Percentiles rank a stretch among this genome's conserved stretches.
phyloP scores from a whole-genome alignment of 1,140 invertebrate species.

The Alviniconcha marisindica region DNA sequence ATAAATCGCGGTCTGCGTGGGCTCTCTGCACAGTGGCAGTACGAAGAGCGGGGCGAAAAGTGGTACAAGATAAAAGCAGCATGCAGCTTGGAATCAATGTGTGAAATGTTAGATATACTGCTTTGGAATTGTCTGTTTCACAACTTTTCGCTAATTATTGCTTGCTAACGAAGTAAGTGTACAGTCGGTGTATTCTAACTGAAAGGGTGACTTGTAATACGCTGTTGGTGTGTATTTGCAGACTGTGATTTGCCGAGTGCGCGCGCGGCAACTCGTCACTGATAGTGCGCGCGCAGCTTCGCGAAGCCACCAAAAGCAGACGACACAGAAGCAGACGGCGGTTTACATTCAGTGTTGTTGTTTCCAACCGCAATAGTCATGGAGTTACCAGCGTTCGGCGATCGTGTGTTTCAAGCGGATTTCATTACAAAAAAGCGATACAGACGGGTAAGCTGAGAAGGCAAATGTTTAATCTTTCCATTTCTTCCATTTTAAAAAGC shows the following conservation, averaged over 20 bases:
- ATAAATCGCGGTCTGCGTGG: no score
- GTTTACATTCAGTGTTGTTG: constrained; percentile 25
- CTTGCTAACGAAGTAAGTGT: no score
- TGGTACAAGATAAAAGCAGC: no score
- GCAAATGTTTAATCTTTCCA: neutral
- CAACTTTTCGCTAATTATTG: no score
- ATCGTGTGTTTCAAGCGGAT: constrained; percentile 58
- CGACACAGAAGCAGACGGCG: constrained; percentile 20
- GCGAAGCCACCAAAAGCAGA: constrained; percentile 11
- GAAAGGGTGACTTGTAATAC: no score
- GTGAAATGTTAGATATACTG: no score
- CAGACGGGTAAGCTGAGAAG: constrained; percentile 49
- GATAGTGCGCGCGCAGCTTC: constrained; percentile 20
- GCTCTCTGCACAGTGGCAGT: no score
- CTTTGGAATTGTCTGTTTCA: no score
- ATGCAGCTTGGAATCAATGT: no score
- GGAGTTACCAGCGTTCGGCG: constrained; percentile 45
- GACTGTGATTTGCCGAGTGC: constrained; percentile 8
- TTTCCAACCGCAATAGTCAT: constrained; percentile 20
- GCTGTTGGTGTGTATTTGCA: neutral
- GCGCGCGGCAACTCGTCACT: constrained; percentile 6
- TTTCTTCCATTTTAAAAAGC: no score
- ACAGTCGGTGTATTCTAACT: no score
- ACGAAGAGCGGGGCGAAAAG: no score
- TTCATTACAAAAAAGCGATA: constrained; percentile 57